phyloP scores from a whole-genome alignment of 2,113 vertebrate genomes.

The Okapia johnstoni region DNA sequence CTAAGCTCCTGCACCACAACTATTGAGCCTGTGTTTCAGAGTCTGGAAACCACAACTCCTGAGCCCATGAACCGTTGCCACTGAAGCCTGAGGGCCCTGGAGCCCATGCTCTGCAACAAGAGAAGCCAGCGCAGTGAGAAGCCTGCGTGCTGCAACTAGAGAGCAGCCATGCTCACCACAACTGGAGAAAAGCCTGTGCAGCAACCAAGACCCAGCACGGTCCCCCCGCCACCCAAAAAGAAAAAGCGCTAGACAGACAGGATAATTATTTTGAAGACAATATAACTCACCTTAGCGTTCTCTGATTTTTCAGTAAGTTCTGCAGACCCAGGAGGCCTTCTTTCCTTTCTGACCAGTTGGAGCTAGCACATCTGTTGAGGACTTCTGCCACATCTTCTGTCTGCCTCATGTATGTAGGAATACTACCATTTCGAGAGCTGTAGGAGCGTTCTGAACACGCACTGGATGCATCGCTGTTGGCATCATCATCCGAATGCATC shows the following conservation, averaged over 20 bases:
- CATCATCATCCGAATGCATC: constrained; percentile 97
- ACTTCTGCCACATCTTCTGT: constrained; percentile 97
- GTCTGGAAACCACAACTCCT: neutral
- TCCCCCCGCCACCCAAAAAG: neutral
- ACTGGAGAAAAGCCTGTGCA: neutral
- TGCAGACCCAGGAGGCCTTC: constrained; percentile 95
- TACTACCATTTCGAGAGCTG: constrained; percentile 95
- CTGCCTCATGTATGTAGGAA: constrained; percentile 96
- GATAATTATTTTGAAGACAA: neutral
- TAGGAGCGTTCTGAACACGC: constrained; percentile 96
- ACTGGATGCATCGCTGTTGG: constrained; percentile 96
- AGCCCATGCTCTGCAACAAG: neutral
- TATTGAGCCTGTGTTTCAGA: neutral
- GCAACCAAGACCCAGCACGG: neutral
- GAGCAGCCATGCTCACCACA: neutral
- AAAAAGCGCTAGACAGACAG: neutral
- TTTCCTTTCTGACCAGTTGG: constrained; percentile 98
- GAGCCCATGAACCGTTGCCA: neutral
- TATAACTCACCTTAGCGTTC: constrained; percentile 89
- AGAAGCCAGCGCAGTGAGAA: neutral
- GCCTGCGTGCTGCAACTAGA: neutral
- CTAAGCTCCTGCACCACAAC: neutral
- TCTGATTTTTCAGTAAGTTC: constrained; percentile 93
- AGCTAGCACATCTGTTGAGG: constrained; percentile 95
- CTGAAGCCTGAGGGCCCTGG: neutral